A percentile compares a stretch with the other conserved stretches of the same genome.
These are phyloP conservation scores for Heliconius sara DNA, from an alignment of 2,888 invertebrate genomes.

Conservation along the genomic window DNA sequence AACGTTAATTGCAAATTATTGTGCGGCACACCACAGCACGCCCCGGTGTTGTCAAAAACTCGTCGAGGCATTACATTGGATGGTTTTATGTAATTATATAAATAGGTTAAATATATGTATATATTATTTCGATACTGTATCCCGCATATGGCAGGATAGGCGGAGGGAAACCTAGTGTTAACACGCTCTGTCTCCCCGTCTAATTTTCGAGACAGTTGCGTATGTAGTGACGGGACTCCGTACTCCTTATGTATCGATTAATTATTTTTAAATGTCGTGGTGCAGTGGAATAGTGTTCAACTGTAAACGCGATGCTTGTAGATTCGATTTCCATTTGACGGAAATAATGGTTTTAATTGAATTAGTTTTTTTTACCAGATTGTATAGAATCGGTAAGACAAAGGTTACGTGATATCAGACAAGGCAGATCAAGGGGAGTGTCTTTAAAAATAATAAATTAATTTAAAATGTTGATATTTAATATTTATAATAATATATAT, in stretches of 20 bases:
- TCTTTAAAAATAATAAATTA: too few species aligned
- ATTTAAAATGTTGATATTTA: too few species aligned
- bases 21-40: conserved; percentile 51
- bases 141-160: not conserved
- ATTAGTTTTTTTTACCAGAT: too few species aligned
- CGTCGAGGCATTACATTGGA: conserved; percentile 61
- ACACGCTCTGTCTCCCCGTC: not conserved
- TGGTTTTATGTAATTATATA: conserved; percentile 48
- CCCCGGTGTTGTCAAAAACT: conserved; percentile 65
- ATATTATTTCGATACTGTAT: not conserved
- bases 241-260: not conserved
- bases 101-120: not conserved
- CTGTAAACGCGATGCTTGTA: not conserved
- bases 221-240: not conserved
- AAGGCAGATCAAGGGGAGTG: too few species aligned
- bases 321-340: too few species aligned
- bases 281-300: not conserved
- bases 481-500: too few species aligned
- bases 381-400: too few species aligned
- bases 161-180: not conserved
- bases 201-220: not conserved
- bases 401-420: too few species aligned
- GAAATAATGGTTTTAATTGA: not conserved
- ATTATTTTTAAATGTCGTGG: not conserved
- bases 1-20: conserved; percentile 73